Conservation (phyloP, 2,797 vertebrate genomes). For the Tadarida brasiliensis region DNA sequence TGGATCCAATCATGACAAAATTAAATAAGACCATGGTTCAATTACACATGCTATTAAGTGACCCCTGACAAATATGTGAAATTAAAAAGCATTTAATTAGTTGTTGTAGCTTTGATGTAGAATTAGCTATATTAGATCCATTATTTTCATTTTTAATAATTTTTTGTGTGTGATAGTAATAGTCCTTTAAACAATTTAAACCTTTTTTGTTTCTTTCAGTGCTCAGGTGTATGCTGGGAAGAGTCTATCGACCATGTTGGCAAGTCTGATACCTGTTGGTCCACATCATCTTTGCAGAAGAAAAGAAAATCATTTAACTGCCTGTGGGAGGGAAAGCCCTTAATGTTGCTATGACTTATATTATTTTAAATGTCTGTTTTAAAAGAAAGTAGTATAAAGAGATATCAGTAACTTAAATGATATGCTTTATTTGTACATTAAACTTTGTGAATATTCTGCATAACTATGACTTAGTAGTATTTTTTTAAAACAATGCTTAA, state of each 20-base stretch:
- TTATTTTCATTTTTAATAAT: background rate
- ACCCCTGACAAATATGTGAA: background rate
- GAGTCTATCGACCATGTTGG: slow-evolving; percentile 98
- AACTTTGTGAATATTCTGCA: slow-evolving; percentile 86
- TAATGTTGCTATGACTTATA: slow-evolving; percentile 62
- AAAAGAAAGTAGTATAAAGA: slow-evolving; percentile 64
- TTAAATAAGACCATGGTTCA: slow-evolving; percentile 52
- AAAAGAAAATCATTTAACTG: slow-evolving; percentile 74
- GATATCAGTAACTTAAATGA: slow-evolving; percentile 55
- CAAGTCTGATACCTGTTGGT: slow-evolving; percentile 86
- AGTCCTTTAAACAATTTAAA: slow-evolving; percentile 45
- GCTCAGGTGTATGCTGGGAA: slow-evolving; percentile 97
- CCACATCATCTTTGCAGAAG: slow-evolving; percentile 64
- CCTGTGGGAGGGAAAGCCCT: slow-evolving; percentile 54
- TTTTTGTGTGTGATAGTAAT: background rate
- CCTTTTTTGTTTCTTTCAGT: slow-evolving; percentile 86
- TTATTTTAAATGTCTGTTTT: slow-evolving; percentile 68
- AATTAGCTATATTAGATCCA: background rate
- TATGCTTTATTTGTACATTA: slow-evolving; percentile 79
- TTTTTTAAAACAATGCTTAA: slow-evolving; percentile 71
- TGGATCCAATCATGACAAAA: slow-evolving; percentile 51
- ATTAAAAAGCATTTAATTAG: slow-evolving; percentile 36
- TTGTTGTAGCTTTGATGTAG: background rate
- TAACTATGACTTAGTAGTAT: slow-evolving; percentile 78
- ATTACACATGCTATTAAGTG: background rate